phyloP scores from a whole-genome alignment of 2,113 vertebrate species.

The Cephalopterus ornatus region DNA sequence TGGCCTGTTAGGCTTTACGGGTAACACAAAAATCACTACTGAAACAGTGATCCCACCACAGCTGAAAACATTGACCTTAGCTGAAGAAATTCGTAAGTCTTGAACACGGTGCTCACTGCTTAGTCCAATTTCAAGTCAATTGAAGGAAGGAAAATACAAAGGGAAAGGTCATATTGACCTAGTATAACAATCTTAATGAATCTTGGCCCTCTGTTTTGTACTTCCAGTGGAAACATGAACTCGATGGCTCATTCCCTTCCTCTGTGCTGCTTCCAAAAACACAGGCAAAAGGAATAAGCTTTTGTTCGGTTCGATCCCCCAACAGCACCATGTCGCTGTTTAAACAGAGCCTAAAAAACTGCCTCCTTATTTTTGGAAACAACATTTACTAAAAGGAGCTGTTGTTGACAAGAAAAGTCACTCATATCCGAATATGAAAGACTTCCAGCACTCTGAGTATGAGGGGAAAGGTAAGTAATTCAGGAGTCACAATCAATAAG shows the following conservation, averaged over 20 bases:
- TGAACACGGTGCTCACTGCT: neutral
- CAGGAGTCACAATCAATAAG: neutral
- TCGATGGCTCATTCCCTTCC: neutral
- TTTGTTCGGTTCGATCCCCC: neutral
- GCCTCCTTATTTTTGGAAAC: neutral
- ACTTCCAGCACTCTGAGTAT: neutral
- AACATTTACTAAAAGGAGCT: neutral
- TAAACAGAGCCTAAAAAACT: neutral
- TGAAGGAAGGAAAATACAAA: conserved; percentile 38
- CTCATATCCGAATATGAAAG: conserved; percentile 8
- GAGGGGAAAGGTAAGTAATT: neutral
- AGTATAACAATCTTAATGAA: neutral
- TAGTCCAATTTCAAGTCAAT: conserved; percentile 22
- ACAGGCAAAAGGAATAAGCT: neutral
- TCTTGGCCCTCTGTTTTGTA: neutral
- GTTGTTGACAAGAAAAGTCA: neutral
- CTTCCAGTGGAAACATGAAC: conserved; percentile 18
- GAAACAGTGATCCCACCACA: neutral
- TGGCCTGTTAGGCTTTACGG: neutral
- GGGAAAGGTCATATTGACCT: neutral
- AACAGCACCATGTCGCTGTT: neutral
- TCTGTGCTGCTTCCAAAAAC: neutral
- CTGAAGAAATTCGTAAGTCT: neutral
- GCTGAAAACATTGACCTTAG: neutral
- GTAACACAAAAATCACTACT: neutral